Conservation (phyloP, 1,140 invertebrate species). For the Drosophila bocki region DNA sequence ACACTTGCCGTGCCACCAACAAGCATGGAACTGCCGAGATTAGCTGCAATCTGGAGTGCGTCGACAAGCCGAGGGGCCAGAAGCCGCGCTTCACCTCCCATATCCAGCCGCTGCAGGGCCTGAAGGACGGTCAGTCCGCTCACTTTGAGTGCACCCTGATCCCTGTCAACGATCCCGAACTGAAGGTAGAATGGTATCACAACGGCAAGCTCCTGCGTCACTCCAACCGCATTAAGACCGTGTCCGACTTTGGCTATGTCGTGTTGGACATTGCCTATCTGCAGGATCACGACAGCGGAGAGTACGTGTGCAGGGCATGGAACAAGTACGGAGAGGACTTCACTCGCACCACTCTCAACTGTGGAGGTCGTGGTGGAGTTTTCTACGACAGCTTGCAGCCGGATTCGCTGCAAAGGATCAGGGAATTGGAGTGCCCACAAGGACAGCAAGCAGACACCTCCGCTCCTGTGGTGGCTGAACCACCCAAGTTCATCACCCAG, state of each 20-base stretch:
- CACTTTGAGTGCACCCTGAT: slow-evolving; percentile 97
- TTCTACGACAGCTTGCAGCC: slow-evolving; percentile 97
- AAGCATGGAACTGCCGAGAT: slow-evolving; percentile 95
- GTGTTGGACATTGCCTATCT: slow-evolving; percentile 97
- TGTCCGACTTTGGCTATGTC: slow-evolving; percentile 98
- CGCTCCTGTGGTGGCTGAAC: slow-evolving; percentile 90
- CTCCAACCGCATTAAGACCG: slow-evolving; percentile 96
- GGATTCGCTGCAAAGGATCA: slow-evolving; percentile 95
- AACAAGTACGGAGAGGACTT: slow-evolving; percentile 96
- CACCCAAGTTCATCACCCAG: slow-evolving; percentile 96
- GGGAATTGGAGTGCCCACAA: slow-evolving; percentile 92
- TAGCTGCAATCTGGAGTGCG: slow-evolving; percentile 92
- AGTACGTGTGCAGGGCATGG: slow-evolving; percentile 94
- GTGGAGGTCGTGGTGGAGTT: slow-evolving; percentile 94
- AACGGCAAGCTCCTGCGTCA: slow-evolving; percentile 95
- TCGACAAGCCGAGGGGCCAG: slow-evolving; percentile 93
- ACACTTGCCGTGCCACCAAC: slow-evolving; percentile 95
- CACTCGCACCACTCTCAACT: slow-evolving; percentile 93
- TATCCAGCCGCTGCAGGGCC: slow-evolving; percentile 92
- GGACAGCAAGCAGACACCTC: slow-evolving; percentile 87
- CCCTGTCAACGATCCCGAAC: slow-evolving; percentile 96
- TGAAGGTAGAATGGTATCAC: slow-evolving; percentile 98
- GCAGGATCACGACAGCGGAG: slow-evolving; percentile 96
- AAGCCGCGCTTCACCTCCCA: slow-evolving; percentile 95
- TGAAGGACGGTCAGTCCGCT: slow-evolving; percentile 96